A percentile compares a stretch with the other conserved stretches of the same genome.
Conservation (phyloP, 1,140 invertebrate genomes). For the Diabrotica undecimpunctata region DNA sequence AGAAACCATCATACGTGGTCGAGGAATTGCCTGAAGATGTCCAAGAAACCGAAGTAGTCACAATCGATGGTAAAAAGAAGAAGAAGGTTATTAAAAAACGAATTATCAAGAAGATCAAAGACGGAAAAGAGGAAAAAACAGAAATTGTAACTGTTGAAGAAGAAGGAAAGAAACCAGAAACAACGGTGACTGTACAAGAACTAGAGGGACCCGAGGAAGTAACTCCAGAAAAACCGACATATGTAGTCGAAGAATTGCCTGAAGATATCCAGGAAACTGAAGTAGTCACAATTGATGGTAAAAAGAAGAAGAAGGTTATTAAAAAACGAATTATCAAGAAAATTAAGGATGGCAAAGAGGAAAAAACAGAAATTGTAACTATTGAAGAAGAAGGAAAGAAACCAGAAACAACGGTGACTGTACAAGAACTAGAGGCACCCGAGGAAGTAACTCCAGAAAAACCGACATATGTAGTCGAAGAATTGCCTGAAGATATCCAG, state of each 20-base stretch:
- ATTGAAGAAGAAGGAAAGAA: constrained; percentile 39
- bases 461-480: constrained; percentile 40
- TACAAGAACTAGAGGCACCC: constrained; percentile 38
- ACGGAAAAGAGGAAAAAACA: background rate
- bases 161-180: background rate
- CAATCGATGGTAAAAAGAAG: background rate
- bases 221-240: background rate
- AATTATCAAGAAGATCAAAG: background rate
- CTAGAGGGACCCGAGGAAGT: background rate
- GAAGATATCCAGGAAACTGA: background rate
- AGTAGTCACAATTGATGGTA: background rate
- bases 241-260: background rate
- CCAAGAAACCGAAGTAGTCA: background rate
- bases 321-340: constrained; percentile 38
- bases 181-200: background rate
- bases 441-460: constrained; percentile 35
- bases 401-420: constrained; percentile 40
- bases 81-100: background rate
- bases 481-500: constrained; percentile 43
- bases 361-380: constrained; percentile 43
- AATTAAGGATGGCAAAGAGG: constrained; percentile 36
- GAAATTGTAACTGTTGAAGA: background rate
- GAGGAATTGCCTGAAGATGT: background rate
- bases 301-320: background rate
- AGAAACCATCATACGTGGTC: background rate